phyloP scores from a whole-genome alignment of 1,140 invertebrate genomes.

The Plutomurus gul region DNA sequence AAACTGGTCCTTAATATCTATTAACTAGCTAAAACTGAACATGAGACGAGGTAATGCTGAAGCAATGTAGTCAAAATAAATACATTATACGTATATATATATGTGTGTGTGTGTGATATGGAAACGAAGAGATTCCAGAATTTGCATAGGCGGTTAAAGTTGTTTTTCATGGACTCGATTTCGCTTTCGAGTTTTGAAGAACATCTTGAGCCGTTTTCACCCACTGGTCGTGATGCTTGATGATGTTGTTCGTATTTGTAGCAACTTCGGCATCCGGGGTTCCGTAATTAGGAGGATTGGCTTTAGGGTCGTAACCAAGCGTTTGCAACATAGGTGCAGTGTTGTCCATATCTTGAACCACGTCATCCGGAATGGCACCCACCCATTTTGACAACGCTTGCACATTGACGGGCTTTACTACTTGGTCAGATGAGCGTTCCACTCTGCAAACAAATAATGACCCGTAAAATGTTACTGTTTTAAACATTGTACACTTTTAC shows the following conservation, averaged over 20 bases:
- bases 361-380: conserved; percentile 86
- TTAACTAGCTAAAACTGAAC: background rate
- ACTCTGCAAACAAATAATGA: conserved; percentile 70
- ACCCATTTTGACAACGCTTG: conserved; percentile 98
- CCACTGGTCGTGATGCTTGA: conserved; percentile 54
- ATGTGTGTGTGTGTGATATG: conserved; percentile 12
- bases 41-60: background rate
- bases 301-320: conserved; percentile 91
- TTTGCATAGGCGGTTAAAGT: background rate
- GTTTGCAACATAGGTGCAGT: conserved; percentile 87
- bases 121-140: background rate
- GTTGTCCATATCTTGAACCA: conserved; percentile 84
- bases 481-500: background rate
- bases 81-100: background rate
- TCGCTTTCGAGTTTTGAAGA: conserved; percentile 41
- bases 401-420: conserved; percentile 95
- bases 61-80: conserved; percentile 14
- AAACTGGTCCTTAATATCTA: background rate
- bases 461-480: no score
- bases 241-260: conserved; percentile 71
- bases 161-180: background rate
- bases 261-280: conserved; percentile 81
- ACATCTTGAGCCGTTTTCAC: conserved; percentile 48
- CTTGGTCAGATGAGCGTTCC: conserved; percentile 97
- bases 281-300: conserved; percentile 91